These are phyloP conservation scores for Drosophila obscura DNA, from an alignment of 1,140 invertebrate genomes.

Conservation along the genomic window DNA sequence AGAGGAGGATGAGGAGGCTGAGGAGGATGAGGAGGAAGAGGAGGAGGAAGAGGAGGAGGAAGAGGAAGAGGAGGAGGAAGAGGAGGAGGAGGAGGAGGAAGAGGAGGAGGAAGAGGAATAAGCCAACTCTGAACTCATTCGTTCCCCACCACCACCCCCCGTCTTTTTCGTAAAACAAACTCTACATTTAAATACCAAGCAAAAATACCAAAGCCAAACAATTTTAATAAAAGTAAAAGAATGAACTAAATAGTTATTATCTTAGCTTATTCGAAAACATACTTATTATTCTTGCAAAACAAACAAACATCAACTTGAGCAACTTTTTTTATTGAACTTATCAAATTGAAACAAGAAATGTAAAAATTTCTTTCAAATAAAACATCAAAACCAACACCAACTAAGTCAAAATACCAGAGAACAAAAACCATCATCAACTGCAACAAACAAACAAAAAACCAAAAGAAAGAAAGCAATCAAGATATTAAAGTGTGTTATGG, in stretches of 20 bases:
- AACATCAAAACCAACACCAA: constrained; percentile 66
- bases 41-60: constrained; percentile 90
- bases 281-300: constrained; percentile 39
- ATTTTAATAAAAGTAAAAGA: constrained; percentile 83
- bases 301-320: constrained; percentile 47
- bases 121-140: constrained; percentile 80
- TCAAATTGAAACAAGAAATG: constrained; percentile 61
- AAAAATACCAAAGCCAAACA: constrained; percentile 72
- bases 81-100: constrained; percentile 86
- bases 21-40: constrained; percentile 89
- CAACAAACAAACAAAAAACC: constrained; percentile 19
- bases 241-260: constrained; percentile 83
- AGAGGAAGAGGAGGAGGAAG: constrained; percentile 87
- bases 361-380: constrained; percentile 75
- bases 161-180: constrained; percentile 77
- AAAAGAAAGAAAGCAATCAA: constrained; percentile 31
- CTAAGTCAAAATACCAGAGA: constrained; percentile 41
- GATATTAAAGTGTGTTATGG: constrained; percentile 74
- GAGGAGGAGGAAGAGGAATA: constrained; percentile 88
- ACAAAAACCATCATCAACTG: constrained; percentile 13
- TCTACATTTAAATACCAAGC: constrained; percentile 77
- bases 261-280: constrained; percentile 77
- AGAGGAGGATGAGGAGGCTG: constrained; percentile 89
- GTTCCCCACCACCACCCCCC: constrained; percentile 25
- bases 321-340: constrained; percentile 65